phyloP scores from a whole-genome alignment of 30 jellyfish, hydroid and myxozoan genomes.

The Chrysaora quinquecirrha region DNA sequence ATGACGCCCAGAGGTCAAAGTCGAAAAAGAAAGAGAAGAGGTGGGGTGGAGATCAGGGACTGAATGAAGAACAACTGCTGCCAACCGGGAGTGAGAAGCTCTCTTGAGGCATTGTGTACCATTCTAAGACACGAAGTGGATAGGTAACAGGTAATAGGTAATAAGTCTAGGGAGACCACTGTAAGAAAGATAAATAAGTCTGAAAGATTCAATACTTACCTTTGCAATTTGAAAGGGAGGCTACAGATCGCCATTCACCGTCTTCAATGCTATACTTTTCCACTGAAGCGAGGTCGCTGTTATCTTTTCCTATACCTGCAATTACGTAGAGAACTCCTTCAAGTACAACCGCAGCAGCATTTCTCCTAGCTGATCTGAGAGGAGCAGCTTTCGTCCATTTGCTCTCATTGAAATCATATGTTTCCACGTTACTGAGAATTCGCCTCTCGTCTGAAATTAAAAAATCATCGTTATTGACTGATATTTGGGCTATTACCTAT shows the following conservation, averaged over 20 bases:
- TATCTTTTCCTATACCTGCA: constrained; percentile 64
- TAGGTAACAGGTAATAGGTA: too few species aligned
- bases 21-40: too few species aligned
- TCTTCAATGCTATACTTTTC: constrained; percentile 58
- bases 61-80: too few species aligned
- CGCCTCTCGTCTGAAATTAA: constrained; percentile 12
- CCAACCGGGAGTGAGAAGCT: too few species aligned
- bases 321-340: constrained; percentile 81
- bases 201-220: constrained; percentile 73
- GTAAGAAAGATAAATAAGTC: too few species aligned
- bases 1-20: too few species aligned
- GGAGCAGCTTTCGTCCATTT: constrained; percentile 71
- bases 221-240: constrained; percentile 72
- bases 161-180: too few species aligned
- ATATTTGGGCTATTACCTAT: too few species aligned
- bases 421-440: constrained; percentile 47
- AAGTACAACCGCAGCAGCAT: constrained; percentile 69
- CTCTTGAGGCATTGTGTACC: too few species aligned
- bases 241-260: constrained; percentile 69
- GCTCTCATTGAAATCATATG: constrained; percentile 54
- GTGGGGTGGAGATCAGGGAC: too few species aligned
- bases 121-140: too few species aligned
- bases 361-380: constrained; percentile 58
- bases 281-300: constrained; percentile 65
- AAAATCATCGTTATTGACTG: neutral